Evolutionary conservation across 1,140 invertebrate genomes (phyloP).

Genomic region (Macrosteles quadrilineatus): DNA sequence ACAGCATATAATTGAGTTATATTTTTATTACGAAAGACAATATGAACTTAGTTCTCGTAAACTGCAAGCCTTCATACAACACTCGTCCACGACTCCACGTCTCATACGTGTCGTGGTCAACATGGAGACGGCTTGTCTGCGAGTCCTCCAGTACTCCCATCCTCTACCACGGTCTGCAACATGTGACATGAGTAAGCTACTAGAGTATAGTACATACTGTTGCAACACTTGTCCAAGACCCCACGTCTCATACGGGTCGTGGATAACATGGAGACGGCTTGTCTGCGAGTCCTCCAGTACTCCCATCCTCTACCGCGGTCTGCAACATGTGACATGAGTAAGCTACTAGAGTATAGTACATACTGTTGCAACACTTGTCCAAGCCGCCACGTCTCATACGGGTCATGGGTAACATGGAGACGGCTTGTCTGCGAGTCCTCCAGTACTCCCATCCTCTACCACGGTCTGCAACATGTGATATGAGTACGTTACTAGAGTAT

Average conservation of each 20-base stretch:
- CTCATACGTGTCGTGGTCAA: background rate
- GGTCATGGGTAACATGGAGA: no score
- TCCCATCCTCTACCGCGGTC: background rate
- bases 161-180: background rate
- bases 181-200: no score
- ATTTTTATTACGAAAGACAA: no score
- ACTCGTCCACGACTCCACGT: conserved; percentile 54
- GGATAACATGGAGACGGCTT: background rate
- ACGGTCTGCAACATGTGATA: no score
- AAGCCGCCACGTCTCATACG: no score
- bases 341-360: no score
- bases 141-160: background rate
- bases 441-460: no score
- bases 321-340: no score
- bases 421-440: no score
- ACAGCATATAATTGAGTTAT: no score
- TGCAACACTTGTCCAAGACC: conserved; percentile 55
- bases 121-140: background rate
- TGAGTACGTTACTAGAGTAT: no score
- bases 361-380: no score
- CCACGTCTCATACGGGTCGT: conserved; percentile 39
- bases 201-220: conserved; percentile 49
- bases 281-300: background rate
- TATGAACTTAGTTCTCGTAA: conserved; percentile 52
- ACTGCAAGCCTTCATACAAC: conserved; percentile 52